Base-by-base conservation (phyloP, 2,797 vertebrate species). In the Botia kubotai region DNA sequence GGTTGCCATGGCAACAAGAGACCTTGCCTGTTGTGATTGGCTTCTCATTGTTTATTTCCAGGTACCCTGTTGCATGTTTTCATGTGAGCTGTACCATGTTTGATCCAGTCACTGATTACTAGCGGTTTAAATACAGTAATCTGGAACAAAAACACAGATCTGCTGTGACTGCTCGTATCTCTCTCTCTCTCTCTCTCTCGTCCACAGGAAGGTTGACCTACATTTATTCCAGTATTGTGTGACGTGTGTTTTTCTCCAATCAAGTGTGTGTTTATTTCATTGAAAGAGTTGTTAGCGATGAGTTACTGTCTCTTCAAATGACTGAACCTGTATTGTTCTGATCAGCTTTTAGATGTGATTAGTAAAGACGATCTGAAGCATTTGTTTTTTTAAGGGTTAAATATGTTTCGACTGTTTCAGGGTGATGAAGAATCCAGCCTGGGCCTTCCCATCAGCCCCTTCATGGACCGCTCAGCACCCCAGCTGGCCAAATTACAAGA, bases 401-500 rank as follows among this genome's bases (percentile, higher is more conserved):
- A 21, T 23, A 12, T 21, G 3, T 21, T 58, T 58, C 6, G 17
- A 17, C 85, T 63, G 50, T 6, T 84, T n/a, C 77, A 99, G 98
- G 98, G 98, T 0, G 98, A 99, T 67, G 97, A 99, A 86, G 98
- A 99, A 89, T 94, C 96, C 80, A 98, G 95, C 84, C 92, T 97
- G 33, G 98, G 96, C 13, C 94, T 99, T 80, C 97, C 98, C 10
- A 95, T 98, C 89, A 99, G 98, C 86, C 98, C 98, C 2, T 99
- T 97, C 91, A 99, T 99, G 98, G 97, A 99, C 89, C 95, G 98
- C 68, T 96, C 97, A 1, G 96, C 97, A 2, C 98, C 98, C 0
- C 98, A 99, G 91, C 83, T 99, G 88, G 98, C 98, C 81, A 97
- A 98, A 82, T 95, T 99, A 58, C 98, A 99, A 91, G 98, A 99